phyloP scores from a whole-genome alignment of 1,140 invertebrate genomes.

The Scaptomyza graminum region DNA sequence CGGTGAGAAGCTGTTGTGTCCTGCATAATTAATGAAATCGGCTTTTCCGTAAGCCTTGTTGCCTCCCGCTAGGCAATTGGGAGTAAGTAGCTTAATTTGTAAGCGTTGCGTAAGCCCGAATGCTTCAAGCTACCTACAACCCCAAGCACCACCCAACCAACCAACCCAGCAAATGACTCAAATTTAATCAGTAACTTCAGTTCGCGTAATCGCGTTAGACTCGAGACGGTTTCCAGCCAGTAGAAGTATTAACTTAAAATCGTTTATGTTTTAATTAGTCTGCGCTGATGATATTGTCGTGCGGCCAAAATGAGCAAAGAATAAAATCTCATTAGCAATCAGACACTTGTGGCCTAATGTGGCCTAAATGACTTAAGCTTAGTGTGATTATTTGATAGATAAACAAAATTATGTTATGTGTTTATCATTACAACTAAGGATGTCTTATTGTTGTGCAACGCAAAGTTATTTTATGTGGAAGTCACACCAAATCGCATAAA shows the following conservation, averaged over 20 bases:
- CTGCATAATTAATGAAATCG: conserved; percentile 75
- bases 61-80: background rate
- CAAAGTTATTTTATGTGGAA: too few relatives aligned
- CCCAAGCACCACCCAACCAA: background rate
- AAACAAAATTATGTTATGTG: conserved; percentile 48
- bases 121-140: background rate
- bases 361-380: conserved; percentile 37
- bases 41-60: conserved; percentile 16
- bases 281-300: conserved; percentile 32
- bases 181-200: conserved; percentile 61
- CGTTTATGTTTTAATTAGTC: conserved; percentile 65
- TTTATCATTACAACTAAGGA: too few relatives aligned
- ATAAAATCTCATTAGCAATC: conserved; percentile 46
- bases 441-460: too few relatives aligned
- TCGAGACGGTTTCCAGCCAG: conserved; percentile 6
- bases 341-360: conserved; percentile 12
- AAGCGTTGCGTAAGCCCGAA: conserved; percentile 40
- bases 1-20: conserved; percentile 48
- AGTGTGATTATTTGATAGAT: conserved; percentile 45
- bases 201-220: conserved; percentile 37
- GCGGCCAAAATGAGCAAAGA: conserved; percentile 13
- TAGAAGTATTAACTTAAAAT: conserved; percentile 17
- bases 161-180: conserved; percentile 24
- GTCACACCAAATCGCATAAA: too few relatives aligned
- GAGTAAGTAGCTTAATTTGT: conserved; percentile 45